A percentile compares a stretch with the other conserved stretches of the same genome.
These are phyloP conservation scores for Dynastes maya DNA, from an alignment of 2,888 invertebrate genomes.

Conservation along the genomic window DNA sequence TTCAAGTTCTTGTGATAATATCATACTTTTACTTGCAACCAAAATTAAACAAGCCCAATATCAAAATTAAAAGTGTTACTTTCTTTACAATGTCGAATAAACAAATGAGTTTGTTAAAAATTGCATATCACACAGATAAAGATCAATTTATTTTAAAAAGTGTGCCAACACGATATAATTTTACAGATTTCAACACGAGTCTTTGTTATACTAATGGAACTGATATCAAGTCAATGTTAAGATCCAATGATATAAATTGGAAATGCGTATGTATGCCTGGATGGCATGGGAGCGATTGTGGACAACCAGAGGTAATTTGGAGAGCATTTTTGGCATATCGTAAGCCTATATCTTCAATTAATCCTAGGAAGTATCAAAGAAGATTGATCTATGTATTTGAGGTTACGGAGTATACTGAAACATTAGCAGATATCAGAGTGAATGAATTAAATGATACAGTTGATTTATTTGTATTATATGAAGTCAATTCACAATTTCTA, in stretches of 20 bases:
- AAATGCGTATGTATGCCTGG: constrained; percentile 75
- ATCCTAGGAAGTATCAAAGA: constrained; percentile 70
- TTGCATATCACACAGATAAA: constrained; percentile 64
- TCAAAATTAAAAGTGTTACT: constrained; percentile 49
- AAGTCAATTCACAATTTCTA: constrained; percentile 68
- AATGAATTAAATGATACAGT: constrained; percentile 76
- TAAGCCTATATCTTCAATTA: constrained; percentile 69
- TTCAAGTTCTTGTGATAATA: constrained; percentile 66
- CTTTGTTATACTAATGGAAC: constrained; percentile 69
- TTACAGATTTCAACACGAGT: constrained; percentile 68
- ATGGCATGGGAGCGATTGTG: constrained; percentile 79
- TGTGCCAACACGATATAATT: constrained; percentile 61
- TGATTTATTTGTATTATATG: constrained; percentile 78
- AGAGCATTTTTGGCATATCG: constrained; percentile 76
- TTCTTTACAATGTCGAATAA: constrained; percentile 51
- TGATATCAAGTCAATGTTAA: constrained; percentile 67
- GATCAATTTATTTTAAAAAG: constrained; percentile 61
- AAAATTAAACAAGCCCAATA: constrained; percentile 32
- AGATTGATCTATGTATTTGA: constrained; percentile 75
- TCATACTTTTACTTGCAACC: constrained; percentile 65
- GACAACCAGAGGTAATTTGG: constrained; percentile 80
- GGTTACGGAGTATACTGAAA: constrained; percentile 73
- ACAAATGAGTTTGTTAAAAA: constrained; percentile 48
- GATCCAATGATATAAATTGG: constrained; percentile 65
- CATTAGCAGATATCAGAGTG: constrained; percentile 76